These are phyloP conservation scores for Tricholauxania praeusta DNA, from an alignment of 2,888 invertebrate genomes.

Conservation along the genomic window DNA sequence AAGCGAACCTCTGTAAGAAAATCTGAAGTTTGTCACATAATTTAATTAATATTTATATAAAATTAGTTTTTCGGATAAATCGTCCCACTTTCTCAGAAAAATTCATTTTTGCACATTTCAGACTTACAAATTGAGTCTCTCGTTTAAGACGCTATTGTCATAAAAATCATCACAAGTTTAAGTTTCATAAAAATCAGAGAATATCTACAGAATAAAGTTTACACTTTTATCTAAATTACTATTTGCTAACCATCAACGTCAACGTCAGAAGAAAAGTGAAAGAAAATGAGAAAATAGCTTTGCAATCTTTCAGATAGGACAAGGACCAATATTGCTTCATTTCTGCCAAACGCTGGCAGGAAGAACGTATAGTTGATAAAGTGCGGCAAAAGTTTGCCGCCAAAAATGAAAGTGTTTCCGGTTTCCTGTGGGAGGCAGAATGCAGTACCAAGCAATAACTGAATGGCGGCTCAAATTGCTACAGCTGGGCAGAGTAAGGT, in stretches of 20 bases:
- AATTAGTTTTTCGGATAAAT: too few relatives aligned
- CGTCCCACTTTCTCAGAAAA: not conserved
- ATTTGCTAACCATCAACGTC: conserved; percentile 32
- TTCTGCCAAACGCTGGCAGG: not conserved
- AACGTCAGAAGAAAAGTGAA: not conserved
- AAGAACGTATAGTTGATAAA: conserved; percentile 15
- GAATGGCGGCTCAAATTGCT: not conserved
- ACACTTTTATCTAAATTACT: conserved; percentile 42
- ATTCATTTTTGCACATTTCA: not conserved
- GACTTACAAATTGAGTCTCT: not conserved
- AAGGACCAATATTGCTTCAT: not conserved
- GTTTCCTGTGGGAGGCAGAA: not conserved
- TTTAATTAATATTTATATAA: too few relatives aligned
- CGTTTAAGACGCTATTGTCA: not conserved
- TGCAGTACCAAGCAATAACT: not conserved
- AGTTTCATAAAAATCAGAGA: conserved; percentile 2
- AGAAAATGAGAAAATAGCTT: not conserved
- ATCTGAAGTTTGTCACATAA: too few relatives aligned
- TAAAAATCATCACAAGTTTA: not conserved
- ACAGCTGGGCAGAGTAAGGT: too few relatives aligned
- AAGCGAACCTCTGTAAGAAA: too few relatives aligned
- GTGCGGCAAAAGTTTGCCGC: conserved; percentile 8
- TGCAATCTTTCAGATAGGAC: conserved; percentile 2
- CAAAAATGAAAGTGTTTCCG: not conserved
- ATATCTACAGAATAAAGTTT: conserved; percentile 15